Conservation (phyloP, 2,888 invertebrate species). For the Ormyrus pomaceus region DNA sequence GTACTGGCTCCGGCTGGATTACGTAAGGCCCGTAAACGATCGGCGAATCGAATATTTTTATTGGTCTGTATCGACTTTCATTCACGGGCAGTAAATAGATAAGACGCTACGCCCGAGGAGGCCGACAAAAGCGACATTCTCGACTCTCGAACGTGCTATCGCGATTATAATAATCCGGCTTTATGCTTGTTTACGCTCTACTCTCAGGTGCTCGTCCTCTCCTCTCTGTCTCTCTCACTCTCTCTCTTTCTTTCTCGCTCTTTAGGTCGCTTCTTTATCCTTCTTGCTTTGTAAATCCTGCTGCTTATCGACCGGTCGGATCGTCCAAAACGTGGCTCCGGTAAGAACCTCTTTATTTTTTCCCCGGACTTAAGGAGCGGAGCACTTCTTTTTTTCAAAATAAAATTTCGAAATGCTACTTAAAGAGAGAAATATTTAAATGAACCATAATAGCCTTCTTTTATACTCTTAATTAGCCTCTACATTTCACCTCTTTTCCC, state of each 20-base stretch:
- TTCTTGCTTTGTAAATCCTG: slow-evolving; percentile 55
- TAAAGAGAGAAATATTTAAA: slow-evolving; percentile 32
- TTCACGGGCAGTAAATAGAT: slow-evolving; percentile 53
- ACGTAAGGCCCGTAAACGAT: slow-evolving; percentile 16
- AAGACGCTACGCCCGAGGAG: slow-evolving; percentile 32
- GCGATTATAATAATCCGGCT: slow-evolving; percentile 70
- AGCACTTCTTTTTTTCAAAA: slow-evolving; percentile 8
- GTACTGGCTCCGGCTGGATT: slow-evolving; percentile 18
- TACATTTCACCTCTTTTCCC: background rate
- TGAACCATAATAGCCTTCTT: slow-evolving; percentile 26
- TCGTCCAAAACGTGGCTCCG: slow-evolving; percentile 53
- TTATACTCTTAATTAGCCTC: slow-evolving; percentile 9
- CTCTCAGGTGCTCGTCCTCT: slow-evolving; percentile 42
- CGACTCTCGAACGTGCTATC: slow-evolving; percentile 65
- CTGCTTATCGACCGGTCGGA: slow-evolving; percentile 59
- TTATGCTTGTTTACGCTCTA: slow-evolving; percentile 67
- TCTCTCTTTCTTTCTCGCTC: slow-evolving; percentile 29
- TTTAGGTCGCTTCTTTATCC: slow-evolving; percentile 55
- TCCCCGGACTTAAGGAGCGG: background rate
- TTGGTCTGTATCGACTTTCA: slow-evolving; percentile 47
- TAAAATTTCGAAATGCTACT: slow-evolving; percentile 27
- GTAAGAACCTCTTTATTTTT: slow-evolving; percentile 22
- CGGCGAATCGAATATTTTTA: slow-evolving; percentile 56
- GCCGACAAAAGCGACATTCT: slow-evolving; percentile 65
- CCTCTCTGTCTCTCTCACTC: slow-evolving; percentile 13